Evolutionary conservation across 2,113 vertebrate genomes (phyloP).

Genomic region (Fregata magnificens): DNA sequence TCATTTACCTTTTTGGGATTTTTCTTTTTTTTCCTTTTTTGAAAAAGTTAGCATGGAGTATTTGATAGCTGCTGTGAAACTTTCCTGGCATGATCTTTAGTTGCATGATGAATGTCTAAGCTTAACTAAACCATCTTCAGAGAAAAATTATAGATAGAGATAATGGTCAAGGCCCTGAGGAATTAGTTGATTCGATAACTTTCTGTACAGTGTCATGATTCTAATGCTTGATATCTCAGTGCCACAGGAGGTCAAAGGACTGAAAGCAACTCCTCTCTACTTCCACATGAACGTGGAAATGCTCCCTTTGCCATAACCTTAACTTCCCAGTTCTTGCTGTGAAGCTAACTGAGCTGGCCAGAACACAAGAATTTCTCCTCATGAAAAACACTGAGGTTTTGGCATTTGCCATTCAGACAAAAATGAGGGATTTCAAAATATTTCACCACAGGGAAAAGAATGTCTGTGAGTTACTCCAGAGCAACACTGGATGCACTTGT

Average conservation of each 20-base stretch:
- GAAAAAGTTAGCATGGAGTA: not conserved
- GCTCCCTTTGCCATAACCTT: not conserved
- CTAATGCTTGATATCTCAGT: not conserved
- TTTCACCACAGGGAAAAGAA: slow-evolving; percentile 34
- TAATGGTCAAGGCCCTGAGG: not conserved
- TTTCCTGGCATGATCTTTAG: not conserved
- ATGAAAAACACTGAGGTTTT: slow-evolving; percentile 37
- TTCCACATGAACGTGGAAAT: not conserved
- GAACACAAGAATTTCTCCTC: slow-evolving; percentile 32
- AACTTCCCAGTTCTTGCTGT: slow-evolving; percentile 3
- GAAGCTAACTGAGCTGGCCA: slow-evolving; percentile 36
- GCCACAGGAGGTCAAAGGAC: not conserved
- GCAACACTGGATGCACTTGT: not conserved
- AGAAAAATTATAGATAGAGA: not conserved
- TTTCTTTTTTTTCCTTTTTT: not conserved
- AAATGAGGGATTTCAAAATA: slow-evolving; percentile 45
- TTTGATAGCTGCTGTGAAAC: not conserved
- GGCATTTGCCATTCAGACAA: slow-evolving; percentile 47
- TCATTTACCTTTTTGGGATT: not conserved
- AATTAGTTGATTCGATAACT: not conserved
- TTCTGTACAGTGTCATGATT: not conserved
- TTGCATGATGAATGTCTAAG: not conserved
- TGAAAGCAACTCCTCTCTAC: not conserved
- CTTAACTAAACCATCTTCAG: not conserved
- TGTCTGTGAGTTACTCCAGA: slow-evolving; percentile 14